Evolutionary conservation across 2,797 vertebrate genomes (phyloP), one percentile per base, ranked within the genome.

Genomic region (Eptatretus atami): DNA sequence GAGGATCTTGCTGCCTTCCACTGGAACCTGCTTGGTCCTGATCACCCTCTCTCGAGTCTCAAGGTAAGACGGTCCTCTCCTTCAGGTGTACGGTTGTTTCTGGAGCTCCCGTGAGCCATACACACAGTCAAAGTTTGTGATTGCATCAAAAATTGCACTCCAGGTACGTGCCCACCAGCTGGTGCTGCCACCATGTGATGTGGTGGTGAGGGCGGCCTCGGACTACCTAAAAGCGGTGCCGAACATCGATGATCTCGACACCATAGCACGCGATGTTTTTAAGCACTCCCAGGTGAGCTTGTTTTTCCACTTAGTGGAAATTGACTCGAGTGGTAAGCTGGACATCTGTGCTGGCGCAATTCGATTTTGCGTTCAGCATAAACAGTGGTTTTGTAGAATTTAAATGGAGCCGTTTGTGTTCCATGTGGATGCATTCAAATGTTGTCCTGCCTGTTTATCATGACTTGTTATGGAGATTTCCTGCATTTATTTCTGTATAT

Each of bases 1-100:
- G 87, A 93, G 82, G 87, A 94, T 80, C 78, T 94, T 78, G 85
- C 87, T 76, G 84, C 84, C 71, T 94, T 94, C 80, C 85, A 94
- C 75, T 92, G 87, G 87, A 90, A 82, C 77, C 80, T 94, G 77
- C 84, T 93, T 64, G 85, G 87, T 71, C 84, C 86, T 73, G 84
- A 94, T 68, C 87, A 94, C 72, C 87, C 87, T 67, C 76, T 94
- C 78, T 83, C 85, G 71, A 88, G 84, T 69, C 74, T 94, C 70
- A 94, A 94, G 86, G 87, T 94, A 82, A 68, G 68, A 63, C 10
- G 60, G 65, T 66, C 63, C 64, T 67, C 65, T 68, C 63, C 6
- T 44, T 44, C 31, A 4, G 31, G 6, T 44, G 31, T 2, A 44
- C 31, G 31, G 31, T 8, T 44, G 31, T 44, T 44, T 44, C 31